Evolutionary conservation across 2,113 vertebrate genomes (phyloP).

Genomic region (Cyprinodon variegatus): DNA sequence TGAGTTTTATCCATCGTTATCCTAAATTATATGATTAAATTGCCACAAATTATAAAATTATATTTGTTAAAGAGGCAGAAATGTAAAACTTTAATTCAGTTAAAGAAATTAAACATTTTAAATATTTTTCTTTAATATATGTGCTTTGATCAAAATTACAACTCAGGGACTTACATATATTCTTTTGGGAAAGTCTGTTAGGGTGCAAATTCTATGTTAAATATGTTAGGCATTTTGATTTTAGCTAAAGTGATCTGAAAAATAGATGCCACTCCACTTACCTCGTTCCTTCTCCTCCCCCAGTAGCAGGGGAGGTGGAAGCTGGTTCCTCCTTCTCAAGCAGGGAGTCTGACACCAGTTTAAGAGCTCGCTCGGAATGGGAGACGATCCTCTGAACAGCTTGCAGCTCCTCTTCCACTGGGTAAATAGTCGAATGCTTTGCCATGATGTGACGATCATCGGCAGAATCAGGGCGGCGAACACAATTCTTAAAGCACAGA

Average conservation of each 20-base stretch:
- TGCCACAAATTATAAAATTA: too few species aligned
- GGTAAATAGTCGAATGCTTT: slow-evolving; percentile 85
- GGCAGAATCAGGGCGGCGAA: slow-evolving; percentile 76
- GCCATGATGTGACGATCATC: slow-evolving; percentile 85
- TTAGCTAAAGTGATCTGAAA: neutral
- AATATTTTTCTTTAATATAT: too few species aligned
- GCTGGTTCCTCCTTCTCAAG: slow-evolving; percentile 67
- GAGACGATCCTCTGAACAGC: slow-evolving; percentile 84
- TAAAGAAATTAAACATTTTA: neutral
- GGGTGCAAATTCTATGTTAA: neutral
- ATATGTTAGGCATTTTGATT: neutral
- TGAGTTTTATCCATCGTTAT: too few species aligned
- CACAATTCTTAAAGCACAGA: slow-evolving; percentile 57
- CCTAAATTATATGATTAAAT: too few species aligned
- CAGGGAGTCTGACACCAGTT: slow-evolving; percentile 84
- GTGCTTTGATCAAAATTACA: too few species aligned
- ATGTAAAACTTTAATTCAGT: neutral
- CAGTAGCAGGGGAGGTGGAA: slow-evolving; percentile 10
- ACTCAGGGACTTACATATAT: too few species aligned
- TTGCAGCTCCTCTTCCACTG: slow-evolving; percentile 83
- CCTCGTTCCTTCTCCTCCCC: slow-evolving; percentile 62
- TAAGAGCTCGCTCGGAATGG: slow-evolving; percentile 82
- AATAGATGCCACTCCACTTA: slow-evolving; percentile 40
- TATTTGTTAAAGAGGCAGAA: neutral
- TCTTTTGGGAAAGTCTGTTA: too few species aligned